phyloP scores from a whole-genome alignment of 2,113 vertebrate species.

The Climacteris rufus region DNA sequence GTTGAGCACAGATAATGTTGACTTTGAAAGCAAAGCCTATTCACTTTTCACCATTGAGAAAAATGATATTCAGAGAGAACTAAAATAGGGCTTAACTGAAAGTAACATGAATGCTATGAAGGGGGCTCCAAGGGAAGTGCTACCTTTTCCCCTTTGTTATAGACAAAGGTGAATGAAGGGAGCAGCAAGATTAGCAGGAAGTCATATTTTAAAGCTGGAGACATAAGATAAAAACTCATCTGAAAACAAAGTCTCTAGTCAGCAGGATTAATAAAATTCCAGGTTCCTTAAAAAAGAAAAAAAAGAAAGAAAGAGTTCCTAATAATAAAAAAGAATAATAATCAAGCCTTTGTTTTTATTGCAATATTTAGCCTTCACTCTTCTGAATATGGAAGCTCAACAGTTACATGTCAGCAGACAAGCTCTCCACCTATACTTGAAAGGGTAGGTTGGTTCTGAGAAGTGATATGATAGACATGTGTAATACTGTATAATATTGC shows the following conservation, averaged over 20 bases:
- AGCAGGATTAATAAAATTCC: not conserved
- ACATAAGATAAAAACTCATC: not conserved
- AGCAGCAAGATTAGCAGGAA: not conserved
- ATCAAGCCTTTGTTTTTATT: not conserved
- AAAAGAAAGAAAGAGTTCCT: not conserved
- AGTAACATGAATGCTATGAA: not conserved
- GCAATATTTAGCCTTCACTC: not conserved
- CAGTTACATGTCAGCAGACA: not conserved
- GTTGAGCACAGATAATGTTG: not conserved
- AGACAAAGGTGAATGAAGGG: not conserved
- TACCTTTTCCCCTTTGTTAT: not conserved
- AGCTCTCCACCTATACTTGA: not conserved
- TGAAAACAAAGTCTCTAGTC: not conserved
- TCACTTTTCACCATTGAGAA: not conserved
- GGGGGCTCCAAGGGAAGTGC: not conserved
- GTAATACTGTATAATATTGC: slow-evolving; percentile 26
- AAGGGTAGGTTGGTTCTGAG: not conserved
- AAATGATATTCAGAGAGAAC: not conserved
- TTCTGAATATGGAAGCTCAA: not conserved
- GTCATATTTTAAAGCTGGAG: not conserved
- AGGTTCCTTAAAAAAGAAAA: not conserved
- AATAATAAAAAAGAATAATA: not conserved
- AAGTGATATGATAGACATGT: not conserved
- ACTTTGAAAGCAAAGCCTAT: not conserved
- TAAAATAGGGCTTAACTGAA: not conserved